Evolutionary conservation across 64 coral and sea anemone genomes (phyloP).

Genomic region (Actinia tenebrosa): DNA sequence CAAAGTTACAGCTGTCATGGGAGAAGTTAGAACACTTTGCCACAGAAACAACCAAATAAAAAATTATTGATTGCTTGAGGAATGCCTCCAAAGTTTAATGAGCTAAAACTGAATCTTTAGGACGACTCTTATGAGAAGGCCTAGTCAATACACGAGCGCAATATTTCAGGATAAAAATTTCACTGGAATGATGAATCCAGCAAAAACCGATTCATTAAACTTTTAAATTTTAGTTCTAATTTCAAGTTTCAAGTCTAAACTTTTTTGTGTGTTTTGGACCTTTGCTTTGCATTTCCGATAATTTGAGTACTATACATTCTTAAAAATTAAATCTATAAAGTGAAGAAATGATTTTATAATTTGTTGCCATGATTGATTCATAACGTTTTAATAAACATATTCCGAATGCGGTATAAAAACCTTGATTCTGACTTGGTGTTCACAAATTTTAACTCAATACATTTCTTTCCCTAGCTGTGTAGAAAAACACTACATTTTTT

Average conservation of each 20-base stretch:
- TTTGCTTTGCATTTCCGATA: not conserved
- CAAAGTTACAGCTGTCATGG: not conserved
- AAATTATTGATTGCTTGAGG: not conserved
- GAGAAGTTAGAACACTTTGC: not conserved
- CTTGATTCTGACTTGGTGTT: not conserved
- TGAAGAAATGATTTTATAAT: not conserved
- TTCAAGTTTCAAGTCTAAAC: not conserved
- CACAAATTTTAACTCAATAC: not conserved
- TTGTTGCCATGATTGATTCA: not conserved
- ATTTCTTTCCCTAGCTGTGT: not conserved
- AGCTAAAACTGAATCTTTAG: not conserved
- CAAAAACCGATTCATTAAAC: not conserved
- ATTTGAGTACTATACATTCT: not conserved
- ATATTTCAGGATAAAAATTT: not conserved
- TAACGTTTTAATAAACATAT: not conserved
- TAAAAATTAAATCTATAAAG: not conserved
- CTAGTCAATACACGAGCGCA: not conserved
- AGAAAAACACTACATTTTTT: too few species aligned
- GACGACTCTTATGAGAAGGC: not conserved
- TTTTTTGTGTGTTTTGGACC: not conserved
- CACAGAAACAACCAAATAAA: not conserved
- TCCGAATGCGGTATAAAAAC: not conserved
- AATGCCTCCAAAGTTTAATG: conserved; percentile 2
- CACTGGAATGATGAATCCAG: not conserved
- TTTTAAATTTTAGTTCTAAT: not conserved